phyloP scores from a whole-genome alignment of 2,797 vertebrate genomes.

The Podargus strigoides region DNA sequence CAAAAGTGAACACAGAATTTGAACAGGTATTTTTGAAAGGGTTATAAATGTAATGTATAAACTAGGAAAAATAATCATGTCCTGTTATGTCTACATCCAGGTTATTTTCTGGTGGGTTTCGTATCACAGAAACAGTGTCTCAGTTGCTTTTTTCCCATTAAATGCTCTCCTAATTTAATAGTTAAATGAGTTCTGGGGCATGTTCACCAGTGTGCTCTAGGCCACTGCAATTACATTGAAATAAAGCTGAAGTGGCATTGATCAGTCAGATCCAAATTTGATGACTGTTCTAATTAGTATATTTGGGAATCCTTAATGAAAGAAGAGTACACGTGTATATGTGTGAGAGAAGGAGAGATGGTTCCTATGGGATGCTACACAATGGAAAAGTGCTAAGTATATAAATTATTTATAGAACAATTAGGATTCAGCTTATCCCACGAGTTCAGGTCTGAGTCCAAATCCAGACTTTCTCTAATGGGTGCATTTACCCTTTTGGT shows the following conservation, averaged over 20 bases:
- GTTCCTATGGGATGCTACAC: constrained; percentile 2
- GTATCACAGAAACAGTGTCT: background rate
- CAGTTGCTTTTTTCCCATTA: background rate
- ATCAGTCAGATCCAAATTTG: background rate
- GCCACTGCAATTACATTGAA: background rate
- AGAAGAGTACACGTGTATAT: background rate
- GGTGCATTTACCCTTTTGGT: background rate
- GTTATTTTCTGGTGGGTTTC: background rate
- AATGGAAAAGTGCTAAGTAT: background rate
- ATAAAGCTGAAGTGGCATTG: background rate
- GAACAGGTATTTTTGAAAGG: background rate
- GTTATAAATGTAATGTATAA: background rate
- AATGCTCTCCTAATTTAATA: background rate
- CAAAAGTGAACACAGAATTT: background rate
- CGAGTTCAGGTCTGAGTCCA: background rate
- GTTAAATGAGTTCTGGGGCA: background rate
- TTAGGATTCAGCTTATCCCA: constrained; percentile 11
- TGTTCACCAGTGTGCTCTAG: background rate
- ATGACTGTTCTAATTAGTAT: background rate
- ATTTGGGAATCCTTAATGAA: constrained; percentile 17
- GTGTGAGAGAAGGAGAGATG: background rate
- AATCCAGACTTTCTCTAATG: background rate
- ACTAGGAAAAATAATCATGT: background rate
- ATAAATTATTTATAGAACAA: constrained; percentile 40
- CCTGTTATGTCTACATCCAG: background rate